Evolutionary conservation across 2,797 vertebrate species (phyloP), one percentile per base, ranked within the genome.

Genomic region (Leptoclinus maculatus): DNA sequence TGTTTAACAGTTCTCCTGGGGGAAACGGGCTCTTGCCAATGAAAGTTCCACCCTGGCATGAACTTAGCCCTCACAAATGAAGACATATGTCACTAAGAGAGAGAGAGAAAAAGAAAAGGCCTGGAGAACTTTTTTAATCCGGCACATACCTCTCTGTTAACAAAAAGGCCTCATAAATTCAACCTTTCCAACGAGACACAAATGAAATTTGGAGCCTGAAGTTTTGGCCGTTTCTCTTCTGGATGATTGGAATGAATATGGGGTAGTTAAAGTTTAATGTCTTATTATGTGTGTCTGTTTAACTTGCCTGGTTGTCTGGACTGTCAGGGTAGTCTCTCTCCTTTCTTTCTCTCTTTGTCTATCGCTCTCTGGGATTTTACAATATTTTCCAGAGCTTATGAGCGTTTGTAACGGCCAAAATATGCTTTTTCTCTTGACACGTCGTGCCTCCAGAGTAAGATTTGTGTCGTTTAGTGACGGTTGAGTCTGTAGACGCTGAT

Each of bases 261-360:
- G 83, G 93, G 89, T 94, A 89, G 91, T 94, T 95, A 95, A 95
- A 94, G 92, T 95, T 94, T 95, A 95, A 95, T 94, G 92, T 94
- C 93, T 90, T 92, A 93, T 94, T 95, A 95, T 93, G 91, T 89
- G 89, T 92, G 91, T 94, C 92, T 94, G 93, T 94, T 94, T 95
- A 93, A 95, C 93, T 92, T 83, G 78, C 87, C 79, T 81, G 80
- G 79, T 83, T 87, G 85, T 83, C 79, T 83, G 89, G 88, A 87
- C 86, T 84, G 86, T 91, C 87, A 83, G 76, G 63, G 85, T 86
- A 83, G 78, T 80, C 78, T 71, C 66, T 77, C 54, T 76, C 82
- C 72, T 51, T 38, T 45, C 25, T 56, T 39, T 66, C 29, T 74
- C 66, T 77, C 76, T 82, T 74, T 80, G 58, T 78, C 66, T 82